Evolutionary conservation across 2,113 vertebrate genomes (phyloP).

Genomic region (Rhadina sibilatrix): DNA sequence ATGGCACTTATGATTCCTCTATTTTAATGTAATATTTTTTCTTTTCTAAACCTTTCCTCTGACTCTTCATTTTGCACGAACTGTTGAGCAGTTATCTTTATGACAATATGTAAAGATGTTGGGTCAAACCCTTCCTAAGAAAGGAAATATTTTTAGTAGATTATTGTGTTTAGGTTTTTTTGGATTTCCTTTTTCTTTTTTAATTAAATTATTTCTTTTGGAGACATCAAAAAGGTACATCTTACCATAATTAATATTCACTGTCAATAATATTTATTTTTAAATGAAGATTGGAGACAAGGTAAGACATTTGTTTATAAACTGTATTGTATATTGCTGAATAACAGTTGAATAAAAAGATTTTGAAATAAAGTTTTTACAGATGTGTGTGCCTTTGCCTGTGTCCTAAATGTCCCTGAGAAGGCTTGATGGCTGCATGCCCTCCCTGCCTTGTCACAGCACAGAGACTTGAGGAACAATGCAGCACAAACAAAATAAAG

Average conservation of each 20-base stretch:
- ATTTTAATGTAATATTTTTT: constrained; percentile 65
- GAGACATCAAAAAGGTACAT: constrained; percentile 79
- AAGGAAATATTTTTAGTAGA: constrained; percentile 82
- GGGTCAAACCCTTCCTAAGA: constrained; percentile 74
- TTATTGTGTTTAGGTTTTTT: constrained; percentile 69
- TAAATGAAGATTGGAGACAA: constrained; percentile 90
- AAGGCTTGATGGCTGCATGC: background rate
- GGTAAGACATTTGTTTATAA: constrained; percentile 89
- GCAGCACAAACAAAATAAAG: background rate
- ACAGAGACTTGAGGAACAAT: background rate
- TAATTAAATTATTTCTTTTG: constrained; percentile 83
- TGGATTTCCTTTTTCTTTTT: constrained; percentile 68
- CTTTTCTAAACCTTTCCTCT: constrained; percentile 65
- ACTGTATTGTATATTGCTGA: constrained; percentile 87
- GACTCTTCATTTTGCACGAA: constrained; percentile 80
- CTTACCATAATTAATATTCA: constrained; percentile 85
- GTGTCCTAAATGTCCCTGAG: background rate
- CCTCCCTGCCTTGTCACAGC: background rate
- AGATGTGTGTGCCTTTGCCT: constrained; percentile 35
- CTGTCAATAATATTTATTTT: constrained; percentile 96
- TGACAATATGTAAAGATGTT: constrained; percentile 72
- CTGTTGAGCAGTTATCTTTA: constrained; percentile 76
- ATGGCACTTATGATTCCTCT: constrained; percentile 73
- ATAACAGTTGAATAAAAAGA: constrained; percentile 87
- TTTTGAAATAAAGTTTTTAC: constrained; percentile 83